phyloP scores from a whole-genome alignment of 2,888 invertebrate genomes.

The Lasioglossum vierecki region DNA sequence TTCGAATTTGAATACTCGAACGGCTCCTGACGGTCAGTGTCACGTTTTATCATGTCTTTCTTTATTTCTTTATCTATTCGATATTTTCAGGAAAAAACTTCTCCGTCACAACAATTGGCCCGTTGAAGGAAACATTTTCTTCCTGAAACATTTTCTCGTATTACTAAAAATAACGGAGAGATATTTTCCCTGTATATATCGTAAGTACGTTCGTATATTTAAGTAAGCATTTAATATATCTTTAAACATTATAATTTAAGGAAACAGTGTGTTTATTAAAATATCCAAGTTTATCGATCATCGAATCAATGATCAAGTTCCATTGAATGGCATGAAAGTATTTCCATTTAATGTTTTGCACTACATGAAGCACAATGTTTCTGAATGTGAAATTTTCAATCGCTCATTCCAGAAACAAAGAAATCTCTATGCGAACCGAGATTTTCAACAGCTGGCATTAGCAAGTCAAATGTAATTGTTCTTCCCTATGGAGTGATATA shows the following conservation, averaged over 20 bases:
- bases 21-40: too few relatives aligned
- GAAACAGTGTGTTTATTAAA: background rate
- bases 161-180: too few relatives aligned
- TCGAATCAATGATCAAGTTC: background rate
- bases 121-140: too few relatives aligned
- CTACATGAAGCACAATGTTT: background rate
- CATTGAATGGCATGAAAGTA: background rate
- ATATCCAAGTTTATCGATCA: background rate
- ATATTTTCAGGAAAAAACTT: too few relatives aligned
- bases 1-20: too few relatives aligned
- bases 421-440: background rate
- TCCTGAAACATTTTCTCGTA: too few relatives aligned
- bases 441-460: constrained; percentile 5
- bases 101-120: too few relatives aligned
- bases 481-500: too few relatives aligned
- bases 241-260: background rate
- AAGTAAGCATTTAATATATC: background rate
- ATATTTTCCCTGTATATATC: too few relatives aligned
- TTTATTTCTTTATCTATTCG: too few relatives aligned
- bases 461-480: constrained; percentile 5
- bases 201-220: background rate
- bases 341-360: background rate
- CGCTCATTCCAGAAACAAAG: background rate
- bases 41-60: too few relatives aligned
- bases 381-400: constrained; percentile 5